Conservation (phyloP, 2,113 vertebrate species). For the Puntigrus tetrazona region DNA sequence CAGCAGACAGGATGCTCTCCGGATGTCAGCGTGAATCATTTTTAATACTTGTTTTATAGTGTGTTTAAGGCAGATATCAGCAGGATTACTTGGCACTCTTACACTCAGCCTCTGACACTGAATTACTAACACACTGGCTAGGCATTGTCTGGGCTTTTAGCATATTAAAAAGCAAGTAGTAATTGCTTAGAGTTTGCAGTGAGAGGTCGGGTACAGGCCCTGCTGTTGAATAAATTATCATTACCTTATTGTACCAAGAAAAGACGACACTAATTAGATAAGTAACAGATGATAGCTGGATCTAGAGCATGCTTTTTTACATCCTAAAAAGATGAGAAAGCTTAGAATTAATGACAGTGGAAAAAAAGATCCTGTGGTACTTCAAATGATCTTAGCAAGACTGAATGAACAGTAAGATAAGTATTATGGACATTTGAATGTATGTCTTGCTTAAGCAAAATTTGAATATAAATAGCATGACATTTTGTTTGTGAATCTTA, state of each 20-base stretch:
- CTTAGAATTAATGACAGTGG: too few relatives aligned
- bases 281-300: slow-evolving; percentile 65
- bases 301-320: slow-evolving; percentile 47
- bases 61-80: slow-evolving; percentile 1
- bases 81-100: slow-evolving; percentile 58
- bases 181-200: slow-evolving; percentile 37
- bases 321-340: too few relatives aligned
- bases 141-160: slow-evolving; percentile 34
- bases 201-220: slow-evolving; percentile 47
- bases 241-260: too few relatives aligned
- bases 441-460: too few relatives aligned
- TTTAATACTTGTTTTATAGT: slow-evolving; percentile 37
- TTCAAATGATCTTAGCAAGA: too few relatives aligned
- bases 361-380: too few relatives aligned
- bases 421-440: too few relatives aligned
- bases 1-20: slow-evolving; percentile 49
- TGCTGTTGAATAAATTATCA: slow-evolving; percentile 46
- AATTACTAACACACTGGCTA: slow-evolving; percentile 53
- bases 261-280: too few relatives aligned
- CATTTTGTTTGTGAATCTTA: too few relatives aligned
- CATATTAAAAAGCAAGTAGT: slow-evolving; percentile 50
- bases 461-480: too few relatives aligned
- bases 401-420: too few relatives aligned
- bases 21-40: slow-evolving; percentile 54
- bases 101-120: slow-evolving; percentile 45